A percentile compares a stretch with the other conserved stretches of the same genome.
These are phyloP conservation scores for Agonopterix alstromeriana DNA, from an alignment of 2,888 invertebrate species.

Conservation along the genomic window DNA sequence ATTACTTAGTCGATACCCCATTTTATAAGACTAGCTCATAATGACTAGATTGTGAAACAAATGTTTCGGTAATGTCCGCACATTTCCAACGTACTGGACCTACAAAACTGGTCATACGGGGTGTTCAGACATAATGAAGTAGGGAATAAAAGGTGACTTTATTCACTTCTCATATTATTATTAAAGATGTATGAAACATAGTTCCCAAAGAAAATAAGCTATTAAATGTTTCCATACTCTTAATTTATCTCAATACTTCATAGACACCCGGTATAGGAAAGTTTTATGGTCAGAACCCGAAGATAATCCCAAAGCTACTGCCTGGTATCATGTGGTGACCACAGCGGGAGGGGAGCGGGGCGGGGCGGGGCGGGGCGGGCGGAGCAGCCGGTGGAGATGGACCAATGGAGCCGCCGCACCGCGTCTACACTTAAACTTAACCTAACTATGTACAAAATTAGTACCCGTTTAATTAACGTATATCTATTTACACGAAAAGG, in stretches of 20 bases:
- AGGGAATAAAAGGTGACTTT: no score
- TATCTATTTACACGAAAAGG: constrained; percentile 50
- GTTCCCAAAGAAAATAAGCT: no score
- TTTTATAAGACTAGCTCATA: constrained; percentile 4
- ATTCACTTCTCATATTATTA: no score
- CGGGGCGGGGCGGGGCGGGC: constrained; percentile 1
- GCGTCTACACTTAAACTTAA: constrained; percentile 59
- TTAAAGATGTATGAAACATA: no score
- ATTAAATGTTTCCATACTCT: no score
- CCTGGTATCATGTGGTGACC: background rate
- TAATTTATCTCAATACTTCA: no score
- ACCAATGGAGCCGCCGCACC: constrained; percentile 60
- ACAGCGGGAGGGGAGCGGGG: background rate
- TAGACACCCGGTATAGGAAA: no score
- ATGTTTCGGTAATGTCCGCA: background rate
- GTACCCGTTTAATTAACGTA: constrained; percentile 62
- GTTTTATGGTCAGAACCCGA: no score
- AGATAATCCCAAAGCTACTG: no score
- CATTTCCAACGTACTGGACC: no score
- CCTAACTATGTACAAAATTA: constrained; percentile 70
- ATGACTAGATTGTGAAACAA: constrained; percentile 8
- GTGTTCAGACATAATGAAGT: no score
- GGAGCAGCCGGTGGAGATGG: constrained; percentile 24
- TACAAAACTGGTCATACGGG: no score
- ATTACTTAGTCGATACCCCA: constrained; percentile 1